A percentile compares a stretch with the other conserved stretches of the same genome.
Evolutionary conservation across 2,888 invertebrate species (phyloP).

Genomic region (Apamea epomidion): DNA sequence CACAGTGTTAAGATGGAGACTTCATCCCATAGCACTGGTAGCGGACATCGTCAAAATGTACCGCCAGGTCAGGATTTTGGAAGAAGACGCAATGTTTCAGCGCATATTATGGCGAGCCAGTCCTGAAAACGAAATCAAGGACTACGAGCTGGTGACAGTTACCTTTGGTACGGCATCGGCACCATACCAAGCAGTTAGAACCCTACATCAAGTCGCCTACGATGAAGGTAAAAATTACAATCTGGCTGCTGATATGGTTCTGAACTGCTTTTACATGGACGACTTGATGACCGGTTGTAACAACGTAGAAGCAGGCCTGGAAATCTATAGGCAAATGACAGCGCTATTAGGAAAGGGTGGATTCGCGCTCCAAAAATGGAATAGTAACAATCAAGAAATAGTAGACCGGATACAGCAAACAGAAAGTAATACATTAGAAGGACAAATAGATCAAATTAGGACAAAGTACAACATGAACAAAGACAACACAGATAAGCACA

Average conservation of each 20-base stretch:
- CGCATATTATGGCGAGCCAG: no score
- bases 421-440: background rate
- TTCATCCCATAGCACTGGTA: no score
- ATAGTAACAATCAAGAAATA: conserved; percentile 28
- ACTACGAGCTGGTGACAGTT: conserved; percentile 60
- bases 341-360: conserved; percentile 24
- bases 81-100: conserved; percentile 3
- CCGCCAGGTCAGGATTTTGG: conserved; percentile 4
- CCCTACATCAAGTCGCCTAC: conserved; percentile 65
- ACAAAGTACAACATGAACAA: conserved; percentile 3
- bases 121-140: conserved; percentile 28
- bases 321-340: conserved; percentile 25
- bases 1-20: no score
- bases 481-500: background rate
- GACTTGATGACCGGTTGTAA: background rate
- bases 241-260: conserved; percentile 51
- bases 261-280: conserved; percentile 40
- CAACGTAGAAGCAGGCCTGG: conserved; percentile 9
- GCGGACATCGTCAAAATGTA: conserved; percentile 17
- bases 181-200: conserved; percentile 66
- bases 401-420: conserved; percentile 8
- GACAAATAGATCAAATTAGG: conserved; percentile 17
- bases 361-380: conserved; percentile 12
- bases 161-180: conserved; percentile 69
- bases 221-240: conserved; percentile 64